Evolutionary conservation across 2,113 vertebrate genomes (phyloP).

Genomic region (Danionella cerebrum): DNA sequence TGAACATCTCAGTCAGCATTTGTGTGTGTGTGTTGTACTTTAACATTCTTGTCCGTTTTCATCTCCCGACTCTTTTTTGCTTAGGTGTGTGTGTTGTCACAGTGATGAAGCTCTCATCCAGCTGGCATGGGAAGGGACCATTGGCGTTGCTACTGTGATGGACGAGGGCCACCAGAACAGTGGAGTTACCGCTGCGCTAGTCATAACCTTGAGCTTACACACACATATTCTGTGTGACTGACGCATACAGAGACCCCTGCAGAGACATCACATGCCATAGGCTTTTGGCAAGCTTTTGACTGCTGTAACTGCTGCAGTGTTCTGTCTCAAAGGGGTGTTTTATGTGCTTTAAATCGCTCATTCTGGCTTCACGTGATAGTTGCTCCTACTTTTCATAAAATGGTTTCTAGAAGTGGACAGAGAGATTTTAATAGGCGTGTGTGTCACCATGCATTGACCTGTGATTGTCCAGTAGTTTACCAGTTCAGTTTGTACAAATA

Average conservation of each 20-base stretch:
- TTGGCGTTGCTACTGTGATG: slow-evolving; percentile 34
- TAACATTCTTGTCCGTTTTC: slow-evolving; percentile 13
- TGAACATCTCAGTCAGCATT: background rate
- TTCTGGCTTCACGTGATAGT: background rate
- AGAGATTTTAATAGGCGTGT: too few species aligned
- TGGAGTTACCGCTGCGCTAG: slow-evolving; percentile 27
- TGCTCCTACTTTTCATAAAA: background rate
- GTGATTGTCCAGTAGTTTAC: too few species aligned
- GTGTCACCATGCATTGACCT: too few species aligned
- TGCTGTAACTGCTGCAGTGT: background rate
- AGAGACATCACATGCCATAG: background rate
- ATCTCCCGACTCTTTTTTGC: background rate
- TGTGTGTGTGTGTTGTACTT: slow-evolving; percentile 11
- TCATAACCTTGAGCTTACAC: slow-evolving; percentile 30
- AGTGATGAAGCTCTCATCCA: slow-evolving; percentile 35
- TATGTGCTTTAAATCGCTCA: background rate
- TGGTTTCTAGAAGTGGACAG: too few species aligned
- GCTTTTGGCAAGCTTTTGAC: slow-evolving; percentile 4
- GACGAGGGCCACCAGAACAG: slow-evolving; percentile 38
- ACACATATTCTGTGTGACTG: background rate
- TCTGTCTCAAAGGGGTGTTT: background rate
- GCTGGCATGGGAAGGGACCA: slow-evolving; percentile 21
- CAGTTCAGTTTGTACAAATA: too few species aligned
- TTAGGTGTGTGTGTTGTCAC: slow-evolving; percentile 29
- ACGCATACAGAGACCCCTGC: background rate